Base-by-base conservation (phyloP, 1,140 invertebrate species). In the Cephus cinctus region DNA sequence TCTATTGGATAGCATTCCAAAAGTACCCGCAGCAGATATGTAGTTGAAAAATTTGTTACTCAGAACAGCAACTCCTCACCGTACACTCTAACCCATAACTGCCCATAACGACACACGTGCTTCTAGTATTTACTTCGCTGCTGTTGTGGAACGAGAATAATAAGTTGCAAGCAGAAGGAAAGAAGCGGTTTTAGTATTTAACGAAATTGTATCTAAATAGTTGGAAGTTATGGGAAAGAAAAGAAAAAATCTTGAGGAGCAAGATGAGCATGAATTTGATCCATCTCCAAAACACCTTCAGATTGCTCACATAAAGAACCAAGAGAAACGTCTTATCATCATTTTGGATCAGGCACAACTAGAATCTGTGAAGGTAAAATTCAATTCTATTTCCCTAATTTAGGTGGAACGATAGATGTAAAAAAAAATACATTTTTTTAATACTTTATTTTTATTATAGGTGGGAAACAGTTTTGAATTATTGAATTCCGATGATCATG, bases 401-500 rank as follows among this genome's bases (percentile, higher is more conserved):
- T 5, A 15, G 43, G n/a, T 34, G 2, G 25, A 21, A 1, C 11
- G n/a, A n/a, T 36, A 18, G 16, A 36, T 38, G 11, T 21, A 12
- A 20, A 25, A 39, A 22, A 16, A 30, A 31, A 44, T 27, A 18
- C 25, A 22, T 36, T 22, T 42, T 15, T 6, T 4, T 43, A 52
- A 47, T 56, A 45, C 54, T 65, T 70, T 56, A 47, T 47, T 59
- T 52, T 46, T 45, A 53, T 70, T 76, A 31, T 56, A 96, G 93
- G 83, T 87, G 54, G 90, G 91, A 19, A 88, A 87, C 64, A 84
- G 81, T 53, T 97, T 95, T 79, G 91, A 97, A 71, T 77, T 98
- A 11, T 75, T 98, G 11, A 98, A 97, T 62, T 94, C 91, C 75
- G 96, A 98, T 76, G 92, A 96, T 69, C 95, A 98, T 76, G 80